Percentiles rank a stretch among this genome's conserved stretches.
Evolutionary conservation across 2,797 vertebrate genomes (phyloP).

Genomic region (Enteromius unitaeniatus): DNA sequence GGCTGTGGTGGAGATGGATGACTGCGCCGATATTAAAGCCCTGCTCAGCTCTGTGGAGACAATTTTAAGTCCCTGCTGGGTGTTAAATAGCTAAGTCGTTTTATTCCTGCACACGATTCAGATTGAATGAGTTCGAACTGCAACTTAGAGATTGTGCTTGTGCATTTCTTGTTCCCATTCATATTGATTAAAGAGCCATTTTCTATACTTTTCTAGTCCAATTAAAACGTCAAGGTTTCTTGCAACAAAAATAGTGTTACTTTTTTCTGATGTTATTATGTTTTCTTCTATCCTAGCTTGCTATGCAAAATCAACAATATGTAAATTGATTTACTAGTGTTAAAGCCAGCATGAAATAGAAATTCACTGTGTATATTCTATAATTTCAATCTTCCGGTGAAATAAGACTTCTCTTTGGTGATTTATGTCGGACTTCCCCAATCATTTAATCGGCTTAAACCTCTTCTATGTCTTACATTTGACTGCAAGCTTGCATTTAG

Average conservation of each 20-base stretch:
- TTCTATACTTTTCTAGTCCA: background rate
- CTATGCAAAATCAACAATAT: background rate
- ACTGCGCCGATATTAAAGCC: constrained; percentile 42
- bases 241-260: background rate
- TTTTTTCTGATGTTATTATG: background rate
- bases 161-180: constrained; percentile 5
- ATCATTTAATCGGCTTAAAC: background rate
- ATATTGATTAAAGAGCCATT: background rate
- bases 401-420: background rate
- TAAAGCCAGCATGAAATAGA: background rate
- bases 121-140: background rate
- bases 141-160: constrained; percentile 1
- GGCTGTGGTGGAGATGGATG: constrained; percentile 35
- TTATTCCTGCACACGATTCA: constrained; percentile 21
- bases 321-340: background rate
- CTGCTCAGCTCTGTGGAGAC: constrained; percentile 14
- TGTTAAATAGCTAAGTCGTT: constrained; percentile 21
- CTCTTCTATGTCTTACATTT: background rate
- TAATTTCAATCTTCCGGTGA: background rate
- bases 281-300: background rate
- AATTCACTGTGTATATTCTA: background rate
- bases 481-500: background rate
- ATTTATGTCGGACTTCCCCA: background rate
- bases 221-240: background rate
- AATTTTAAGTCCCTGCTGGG: constrained; percentile 24